phyloP scores from a whole-genome alignment of 1,140 invertebrate species.

The Pseudomyrmex pallidus region DNA sequence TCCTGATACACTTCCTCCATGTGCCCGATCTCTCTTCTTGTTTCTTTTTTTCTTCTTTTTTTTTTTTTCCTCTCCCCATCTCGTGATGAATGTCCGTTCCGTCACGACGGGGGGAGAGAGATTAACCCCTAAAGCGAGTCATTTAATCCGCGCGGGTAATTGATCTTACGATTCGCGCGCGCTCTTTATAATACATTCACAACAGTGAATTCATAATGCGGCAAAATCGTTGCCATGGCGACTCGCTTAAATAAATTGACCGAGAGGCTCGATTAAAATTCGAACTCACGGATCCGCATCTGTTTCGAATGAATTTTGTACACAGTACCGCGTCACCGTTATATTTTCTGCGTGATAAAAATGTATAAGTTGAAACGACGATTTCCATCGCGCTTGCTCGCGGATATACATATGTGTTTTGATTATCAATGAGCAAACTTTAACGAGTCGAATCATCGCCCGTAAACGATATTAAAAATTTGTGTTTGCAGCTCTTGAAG shows the following conservation, averaged over 20 bases:
- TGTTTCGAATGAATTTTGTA: slow-evolving; percentile 11
- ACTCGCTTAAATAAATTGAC: slow-evolving; percentile 50
- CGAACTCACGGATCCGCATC: slow-evolving; percentile 10
- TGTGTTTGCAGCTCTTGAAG: neutral
- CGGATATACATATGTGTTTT: neutral
- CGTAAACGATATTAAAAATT: neutral
- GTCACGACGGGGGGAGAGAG: neutral
- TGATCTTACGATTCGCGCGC: neutral
- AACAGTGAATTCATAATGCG: slow-evolving; percentile 27
- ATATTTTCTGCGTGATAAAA: slow-evolving; percentile 46
- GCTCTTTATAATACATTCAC: slow-evolving; percentile 10
- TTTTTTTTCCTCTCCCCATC: neutral
- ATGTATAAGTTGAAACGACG: slow-evolving; percentile 43
- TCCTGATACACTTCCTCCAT: slow-evolving; percentile 4
- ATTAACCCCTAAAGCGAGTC: neutral
- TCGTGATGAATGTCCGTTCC: slow-evolving; percentile 1
- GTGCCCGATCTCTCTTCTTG: neutral
- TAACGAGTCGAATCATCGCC: neutral
- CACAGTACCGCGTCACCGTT: neutral
- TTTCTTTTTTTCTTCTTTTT: too few relatives aligned
- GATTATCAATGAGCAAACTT: slow-evolving; percentile 7
- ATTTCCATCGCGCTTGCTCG: neutral
- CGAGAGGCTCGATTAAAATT: slow-evolving; percentile 42
- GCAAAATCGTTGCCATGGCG: slow-evolving; percentile 36
- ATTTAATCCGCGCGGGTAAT: slow-evolving; percentile 20